Base-by-base conservation (phyloP, 2,797 vertebrate species). In the Darevskia mixta region DNA sequence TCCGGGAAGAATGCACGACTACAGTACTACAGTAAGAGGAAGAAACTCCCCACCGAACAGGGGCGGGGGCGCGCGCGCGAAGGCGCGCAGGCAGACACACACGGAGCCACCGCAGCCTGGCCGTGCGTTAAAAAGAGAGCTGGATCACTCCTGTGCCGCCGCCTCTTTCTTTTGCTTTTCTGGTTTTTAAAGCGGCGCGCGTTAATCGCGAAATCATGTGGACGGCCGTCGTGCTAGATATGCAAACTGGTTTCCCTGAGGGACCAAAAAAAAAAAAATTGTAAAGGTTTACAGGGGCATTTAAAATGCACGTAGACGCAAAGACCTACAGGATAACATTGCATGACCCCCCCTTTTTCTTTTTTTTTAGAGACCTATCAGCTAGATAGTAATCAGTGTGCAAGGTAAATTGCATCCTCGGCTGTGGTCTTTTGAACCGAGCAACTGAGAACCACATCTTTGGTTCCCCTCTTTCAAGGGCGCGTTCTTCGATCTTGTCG, bases 371-470 rank as follows among this genome's bases (percentile, higher is more conserved):
- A 58, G 25, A 91, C 41, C 29, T 83, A 82, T 90, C 87, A 87
- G 89, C 87, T 87, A 91, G 91, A 91, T 87, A 89, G 87, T 71
- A 89, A 84, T 87, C 89, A 85, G 5, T 18, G 6, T 89, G 87
- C 77, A 89, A 87, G 41, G 4, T 29, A 88, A 87, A 0, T 90
- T 55, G 49, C 49, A 92, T 81, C 79, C 76, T 89, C 4, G 29
- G 69, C 86, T 38, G 67, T 79, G 82, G 20, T 82, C 67, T 88
- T 90, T 93, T 84, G 88, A 88, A 58, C 69, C 82, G 87, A 85
- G 6, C 15, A 81, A 27, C 25, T 92, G 90, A 82, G 89, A 89
- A 86, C 43, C 11, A 73, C 82, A 71, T 25, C 6, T 23, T 49
- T 23, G 83, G 73, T 3, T 86, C 90, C 90, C 84, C 32, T 86